Evolutionary conservation across 2,113 vertebrate genomes (phyloP).

Genomic region (Paraplagusia blochii): DNA sequence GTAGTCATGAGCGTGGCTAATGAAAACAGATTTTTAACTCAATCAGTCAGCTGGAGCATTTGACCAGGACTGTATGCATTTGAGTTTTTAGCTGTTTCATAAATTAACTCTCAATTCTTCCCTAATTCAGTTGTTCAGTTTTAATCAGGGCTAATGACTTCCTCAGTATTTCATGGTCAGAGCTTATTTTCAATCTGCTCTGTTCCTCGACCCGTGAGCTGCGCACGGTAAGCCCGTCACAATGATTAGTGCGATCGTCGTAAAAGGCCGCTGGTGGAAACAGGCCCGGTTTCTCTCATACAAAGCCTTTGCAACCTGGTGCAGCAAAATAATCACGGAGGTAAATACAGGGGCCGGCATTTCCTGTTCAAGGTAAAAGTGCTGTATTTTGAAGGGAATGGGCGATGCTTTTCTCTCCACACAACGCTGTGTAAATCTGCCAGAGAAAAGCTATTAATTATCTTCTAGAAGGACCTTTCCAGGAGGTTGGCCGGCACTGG

Average conservation of each 20-base stretch:
- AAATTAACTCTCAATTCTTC: constrained; percentile 26
- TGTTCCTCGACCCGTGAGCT: constrained; percentile 26
- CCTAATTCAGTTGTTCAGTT: constrained; percentile 45
- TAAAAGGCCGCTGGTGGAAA: constrained; percentile 40
- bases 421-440: constrained; percentile 56
- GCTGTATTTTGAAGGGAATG: constrained; percentile 36
- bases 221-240: constrained; percentile 34
- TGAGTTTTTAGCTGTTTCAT: constrained; percentile 19
- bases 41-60: constrained; percentile 28
- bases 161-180: constrained; percentile 48
- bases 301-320: constrained; percentile 20
- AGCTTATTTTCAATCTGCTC: constrained; percentile 24
- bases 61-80: constrained; percentile 28
- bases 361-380: constrained; percentile 45
- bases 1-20: constrained; percentile 37
- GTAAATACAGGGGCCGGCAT: constrained; percentile 10
- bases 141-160: constrained; percentile 55
- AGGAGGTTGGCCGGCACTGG: constrained; percentile 36
- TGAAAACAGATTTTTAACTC: constrained; percentile 44
- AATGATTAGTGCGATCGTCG: constrained; percentile 53
- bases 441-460: constrained; percentile 56
- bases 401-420: constrained; percentile 29
- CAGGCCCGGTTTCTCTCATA: constrained; percentile 29
- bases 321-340: constrained; percentile 41
- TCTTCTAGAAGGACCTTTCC: constrained; percentile 49